Evolutionary conservation across 2,113 vertebrate genomes (phyloP).

Genomic region (Nibea albiflora): DNA sequence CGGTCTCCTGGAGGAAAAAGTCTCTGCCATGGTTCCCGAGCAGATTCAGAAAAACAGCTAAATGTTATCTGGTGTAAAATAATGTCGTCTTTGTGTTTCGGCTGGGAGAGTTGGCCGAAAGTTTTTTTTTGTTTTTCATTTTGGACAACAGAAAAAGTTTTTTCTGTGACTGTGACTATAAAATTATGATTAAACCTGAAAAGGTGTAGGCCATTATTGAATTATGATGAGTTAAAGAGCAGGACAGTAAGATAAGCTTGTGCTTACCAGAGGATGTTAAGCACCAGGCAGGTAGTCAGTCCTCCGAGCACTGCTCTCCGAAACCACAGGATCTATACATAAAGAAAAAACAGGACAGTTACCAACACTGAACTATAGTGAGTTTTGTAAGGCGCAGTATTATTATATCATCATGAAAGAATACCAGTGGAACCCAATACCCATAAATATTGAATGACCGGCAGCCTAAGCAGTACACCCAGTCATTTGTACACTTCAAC

Average conservation of each 20-base stretch:
- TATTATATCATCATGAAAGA: neutral
- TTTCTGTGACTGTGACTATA: neutral
- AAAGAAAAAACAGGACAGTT: neutral
- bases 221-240: neutral
- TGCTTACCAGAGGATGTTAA: constrained; percentile 83
- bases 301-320: constrained; percentile 78
- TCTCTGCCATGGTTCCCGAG: neutral
- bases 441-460: neutral
- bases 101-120: neutral
- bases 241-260: neutral
- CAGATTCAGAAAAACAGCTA: neutral
- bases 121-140: neutral
- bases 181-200: no score
- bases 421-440: neutral
- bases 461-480: neutral
- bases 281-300: constrained; percentile 76
- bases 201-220: neutral
- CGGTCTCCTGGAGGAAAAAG: neutral
- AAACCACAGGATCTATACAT: constrained; percentile 81
- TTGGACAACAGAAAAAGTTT: neutral
- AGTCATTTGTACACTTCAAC: constrained; percentile 1
- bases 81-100: neutral
- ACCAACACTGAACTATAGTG: neutral
- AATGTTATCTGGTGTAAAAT: neutral
- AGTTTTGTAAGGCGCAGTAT: neutral